Evolutionary conservation across 1,140 invertebrate genomes (phyloP), one percentile per base, ranked within the genome.

Genomic region (Uloborus diversus): DNA sequence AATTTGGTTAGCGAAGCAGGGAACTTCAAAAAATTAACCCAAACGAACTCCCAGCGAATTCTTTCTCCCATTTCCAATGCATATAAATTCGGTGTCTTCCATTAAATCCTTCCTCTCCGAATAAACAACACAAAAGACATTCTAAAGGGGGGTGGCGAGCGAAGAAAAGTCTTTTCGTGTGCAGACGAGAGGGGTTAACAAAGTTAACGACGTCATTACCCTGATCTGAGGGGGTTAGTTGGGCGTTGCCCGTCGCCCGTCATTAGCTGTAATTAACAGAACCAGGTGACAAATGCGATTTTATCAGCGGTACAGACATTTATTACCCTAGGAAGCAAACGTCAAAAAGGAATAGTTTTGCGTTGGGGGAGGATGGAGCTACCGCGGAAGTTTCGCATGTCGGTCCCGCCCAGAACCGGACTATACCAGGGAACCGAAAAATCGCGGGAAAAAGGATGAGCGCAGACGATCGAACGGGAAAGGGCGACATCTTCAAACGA

Each of bases 201-300:
- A 78, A 78, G 73, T 78, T 78, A 78, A 78, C 49, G 73, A 78
- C 73, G 73, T 78, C 73, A 78, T 78, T 78, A 78, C 49, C 61
- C 62, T 78, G 73, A 66, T 75, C 57, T 64, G 33, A 42, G 73
- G 73, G 73, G 73, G 61, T 78, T 78, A 56, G 61, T n/a, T 78
- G 59, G 73, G 73, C 73, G 73, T 65, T 25, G 61, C 23, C 73
- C 62, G 23, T 37, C 49, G 62, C 73, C n/a, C 62, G 42, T 78
- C 73, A 78, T 78, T 78, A 78, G 73, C 73, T 78, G 73, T 75
- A 78, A 78, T 78, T 78, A 78, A 61, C 73, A 78, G 73, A 66
- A 35, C 73, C 73, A 78, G 73, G 73, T 78, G 73, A 78, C 73
- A 78, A 78, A 78, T 78, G 73, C 51, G 73, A 78, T 65, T 78